These are phyloP conservation scores for Mirounga angustirostris DNA, from an alignment of 2,113 vertebrate genomes.

Conservation along the genomic window DNA sequence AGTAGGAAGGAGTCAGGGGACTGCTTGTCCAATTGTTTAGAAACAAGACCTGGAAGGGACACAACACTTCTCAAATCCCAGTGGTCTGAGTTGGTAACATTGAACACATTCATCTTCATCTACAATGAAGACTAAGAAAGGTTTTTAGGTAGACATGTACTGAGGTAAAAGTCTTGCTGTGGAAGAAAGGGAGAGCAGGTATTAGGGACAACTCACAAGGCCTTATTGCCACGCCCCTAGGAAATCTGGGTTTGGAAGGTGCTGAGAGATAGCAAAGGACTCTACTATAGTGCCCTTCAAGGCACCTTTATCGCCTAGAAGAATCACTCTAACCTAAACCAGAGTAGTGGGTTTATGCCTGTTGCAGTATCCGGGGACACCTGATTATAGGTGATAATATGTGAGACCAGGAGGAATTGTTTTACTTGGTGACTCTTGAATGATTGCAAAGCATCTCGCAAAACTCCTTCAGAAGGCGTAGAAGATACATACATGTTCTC, in stretches of 20 bases:
- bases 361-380: neutral
- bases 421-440: neutral
- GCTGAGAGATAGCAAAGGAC: neutral
- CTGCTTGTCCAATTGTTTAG: neutral
- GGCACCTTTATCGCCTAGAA: neutral
- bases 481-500: neutral
- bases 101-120: neutral
- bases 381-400: neutral
- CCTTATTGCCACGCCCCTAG: neutral
- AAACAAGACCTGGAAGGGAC: neutral
- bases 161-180: conserved; percentile 31
- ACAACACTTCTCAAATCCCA: neutral
- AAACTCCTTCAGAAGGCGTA: neutral
- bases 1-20: neutral
- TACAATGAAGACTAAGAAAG: neutral
- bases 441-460: neutral
- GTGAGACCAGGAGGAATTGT: neutral
- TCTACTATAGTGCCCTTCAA: neutral
- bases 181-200: neutral
- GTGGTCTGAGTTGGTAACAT: neutral
- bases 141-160: neutral
- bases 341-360: neutral
- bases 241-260: neutral
- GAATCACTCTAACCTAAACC: neutral
- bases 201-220: neutral